A percentile compares a stretch with the other conserved stretches of the same genome.
These are phyloP conservation scores for Sterna hirundo DNA, from an alignment of 2,113 vertebrate species.

Conservation along the genomic window DNA sequence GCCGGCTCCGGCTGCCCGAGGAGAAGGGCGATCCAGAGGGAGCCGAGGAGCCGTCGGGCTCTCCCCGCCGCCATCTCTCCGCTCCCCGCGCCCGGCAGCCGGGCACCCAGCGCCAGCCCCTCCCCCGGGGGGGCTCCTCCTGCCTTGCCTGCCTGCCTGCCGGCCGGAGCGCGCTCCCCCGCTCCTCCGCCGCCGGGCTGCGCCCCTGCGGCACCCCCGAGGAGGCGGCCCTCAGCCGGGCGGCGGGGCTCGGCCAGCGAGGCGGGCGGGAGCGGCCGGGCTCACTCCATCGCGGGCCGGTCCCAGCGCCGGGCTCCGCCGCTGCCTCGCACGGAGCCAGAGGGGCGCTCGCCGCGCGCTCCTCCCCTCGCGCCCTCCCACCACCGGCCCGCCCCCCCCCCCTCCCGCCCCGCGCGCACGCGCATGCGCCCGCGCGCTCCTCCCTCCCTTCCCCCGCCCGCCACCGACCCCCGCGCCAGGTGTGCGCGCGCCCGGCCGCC, in stretches of 20 bases:
- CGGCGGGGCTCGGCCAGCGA: background rate
- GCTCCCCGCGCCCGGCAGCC: background rate
- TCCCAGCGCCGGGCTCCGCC: background rate
- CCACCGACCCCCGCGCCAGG: background rate
- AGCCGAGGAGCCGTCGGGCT: conserved; percentile 39
- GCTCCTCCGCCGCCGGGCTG: background rate
- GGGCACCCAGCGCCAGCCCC: conserved; percentile 13
- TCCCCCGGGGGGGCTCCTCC: conserved; percentile 21
- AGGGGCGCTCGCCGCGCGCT: background rate
- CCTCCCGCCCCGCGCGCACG: background rate
- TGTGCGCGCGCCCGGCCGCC: background rate
- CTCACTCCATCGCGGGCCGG: conserved; percentile 69
- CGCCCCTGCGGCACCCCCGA: background rate
- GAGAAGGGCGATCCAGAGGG: conserved; percentile 35
- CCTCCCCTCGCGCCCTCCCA: background rate
- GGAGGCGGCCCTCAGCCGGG: background rate
- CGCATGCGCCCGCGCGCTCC: background rate
- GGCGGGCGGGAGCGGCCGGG: conserved; percentile 13
- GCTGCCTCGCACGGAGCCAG: background rate
- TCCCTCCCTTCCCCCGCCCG: background rate
- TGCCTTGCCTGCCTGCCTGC: background rate
- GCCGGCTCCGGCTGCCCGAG: conserved; percentile 13
- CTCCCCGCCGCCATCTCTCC: conserved; percentile 54
- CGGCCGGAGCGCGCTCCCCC: background rate
- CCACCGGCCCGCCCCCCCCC: background rate